Evolutionary conservation across 2,888 invertebrate genomes (phyloP), one percentile per base, ranked within the genome.

Genomic region (Holacanthella duospinosa): DNA sequence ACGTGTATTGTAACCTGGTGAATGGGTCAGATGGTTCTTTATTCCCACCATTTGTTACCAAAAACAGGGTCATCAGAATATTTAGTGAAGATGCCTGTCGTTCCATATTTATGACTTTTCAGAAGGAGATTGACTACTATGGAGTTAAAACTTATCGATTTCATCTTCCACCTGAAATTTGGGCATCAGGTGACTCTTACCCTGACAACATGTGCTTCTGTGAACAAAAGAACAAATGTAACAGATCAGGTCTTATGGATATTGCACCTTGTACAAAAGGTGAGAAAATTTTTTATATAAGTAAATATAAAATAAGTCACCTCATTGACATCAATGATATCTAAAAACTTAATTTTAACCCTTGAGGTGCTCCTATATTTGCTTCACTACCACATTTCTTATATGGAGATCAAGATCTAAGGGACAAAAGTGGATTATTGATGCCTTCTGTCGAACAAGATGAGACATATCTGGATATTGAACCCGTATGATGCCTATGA

Each of bases 171-270:
- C 26, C 26, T 25, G 28, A 26, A 55, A 26, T 55, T n/a, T 55
- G 26, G 26, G 55, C 26, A 6, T 27, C 27, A 3, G 27, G 27
- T 27, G 28, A 25, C 6, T 6, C 26, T 12, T 4, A 55, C n/a
- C 55, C 55, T 4, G 55, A 55, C 12, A 55, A 55, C n/a, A 27
- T 27, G 28, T 55, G 55, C n/a, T 55, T 55, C n/a, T 55, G 55
- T n/a, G 9, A 6, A 4, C 12, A 27, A 6, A 27, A 55, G 12
- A 26, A 24, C 2, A 55, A 55, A 26, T 55, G 55, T 26, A 21
- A 21, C 12, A 55, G 28, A n/a, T 25, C 55, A 26, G 55, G 55
- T 3, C 24, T 55, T 12, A 24, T 55, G 12, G 28, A 55, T 26
- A 9, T 55, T 3, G 9, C 9, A 6, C 27, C 28, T 24, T 55